Evolutionary conservation across 2,888 invertebrate genomes (phyloP).

Genomic region (Dryocosmus kuriphilus): DNA sequence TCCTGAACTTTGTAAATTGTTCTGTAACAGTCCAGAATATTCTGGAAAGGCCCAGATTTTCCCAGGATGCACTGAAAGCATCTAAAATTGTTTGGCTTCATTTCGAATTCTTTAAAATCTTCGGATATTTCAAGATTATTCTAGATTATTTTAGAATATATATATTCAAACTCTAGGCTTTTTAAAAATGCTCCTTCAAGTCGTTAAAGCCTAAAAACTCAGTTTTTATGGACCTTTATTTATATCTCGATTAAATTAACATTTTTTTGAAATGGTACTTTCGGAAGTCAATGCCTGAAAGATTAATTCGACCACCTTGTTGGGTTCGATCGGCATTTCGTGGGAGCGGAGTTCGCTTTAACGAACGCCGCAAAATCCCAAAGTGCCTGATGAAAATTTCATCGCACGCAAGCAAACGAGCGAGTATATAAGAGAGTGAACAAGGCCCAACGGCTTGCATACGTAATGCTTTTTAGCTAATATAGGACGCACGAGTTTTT

Average conservation of each 20-base stretch:
- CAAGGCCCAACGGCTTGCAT: slow-evolving; percentile 65
- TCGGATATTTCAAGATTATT: too few species aligned
- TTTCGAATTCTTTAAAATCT: too few species aligned
- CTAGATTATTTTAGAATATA: too few species aligned
- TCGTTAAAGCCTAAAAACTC: not conserved
- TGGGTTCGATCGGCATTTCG: slow-evolving; percentile 28
- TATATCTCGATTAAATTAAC: not conserved
- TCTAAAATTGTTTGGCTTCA: too few species aligned
- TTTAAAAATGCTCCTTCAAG: too few species aligned
- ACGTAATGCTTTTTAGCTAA: slow-evolving; percentile 69
- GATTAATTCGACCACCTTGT: slow-evolving; percentile 38
- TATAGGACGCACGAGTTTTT: slow-evolving; percentile 63
- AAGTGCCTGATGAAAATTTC: slow-evolving; percentile 46
- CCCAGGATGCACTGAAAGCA: too few species aligned
- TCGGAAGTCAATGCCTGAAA: slow-evolving; percentile 16
- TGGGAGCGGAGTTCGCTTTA: slow-evolving; percentile 40
- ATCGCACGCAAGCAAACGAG: slow-evolving; percentile 45
- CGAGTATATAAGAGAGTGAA: slow-evolving; percentile 38
- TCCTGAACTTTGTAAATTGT: too few species aligned
- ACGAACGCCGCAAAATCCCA: slow-evolving; percentile 41
- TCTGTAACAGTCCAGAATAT: too few species aligned
- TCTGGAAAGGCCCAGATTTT: too few species aligned
- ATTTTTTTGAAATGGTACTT: slow-evolving; percentile 21
- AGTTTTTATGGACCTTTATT: not conserved
- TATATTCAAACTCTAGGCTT: too few species aligned